Evolutionary conservation across 2,113 vertebrate genomes (phyloP).

Genomic region (Philantomba maxwellii): DNA sequence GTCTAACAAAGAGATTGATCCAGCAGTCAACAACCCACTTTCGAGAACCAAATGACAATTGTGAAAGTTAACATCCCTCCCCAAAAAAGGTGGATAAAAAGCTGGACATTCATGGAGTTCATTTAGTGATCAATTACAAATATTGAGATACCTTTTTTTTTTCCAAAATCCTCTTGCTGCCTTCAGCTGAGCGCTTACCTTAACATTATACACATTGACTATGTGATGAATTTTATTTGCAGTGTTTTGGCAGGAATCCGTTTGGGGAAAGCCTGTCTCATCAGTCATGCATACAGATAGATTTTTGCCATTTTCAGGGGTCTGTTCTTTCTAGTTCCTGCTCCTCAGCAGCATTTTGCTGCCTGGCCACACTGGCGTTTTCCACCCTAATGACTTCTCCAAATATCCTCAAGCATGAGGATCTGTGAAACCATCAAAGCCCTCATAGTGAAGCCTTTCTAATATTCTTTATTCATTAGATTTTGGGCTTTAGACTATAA

Average conservation of each 20-base stretch:
- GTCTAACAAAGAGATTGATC: background rate
- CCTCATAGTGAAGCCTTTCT: background rate
- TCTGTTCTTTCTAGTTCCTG: background rate
- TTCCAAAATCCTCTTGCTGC: background rate
- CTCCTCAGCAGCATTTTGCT: background rate
- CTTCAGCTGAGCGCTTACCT: background rate
- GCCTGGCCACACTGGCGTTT: background rate
- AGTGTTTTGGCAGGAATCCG: background rate
- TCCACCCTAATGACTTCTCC: background rate
- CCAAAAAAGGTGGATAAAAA: background rate
- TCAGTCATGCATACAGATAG: background rate
- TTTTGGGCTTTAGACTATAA: background rate
- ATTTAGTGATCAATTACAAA: background rate
- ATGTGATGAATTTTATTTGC: constrained; percentile 19
- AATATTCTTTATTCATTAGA: background rate
- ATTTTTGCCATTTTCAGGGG: background rate
- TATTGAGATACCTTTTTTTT: background rate
- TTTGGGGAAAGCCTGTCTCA: background rate
- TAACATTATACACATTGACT: background rate
- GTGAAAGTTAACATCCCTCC: background rate
- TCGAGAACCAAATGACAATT: background rate
- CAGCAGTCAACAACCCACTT: background rate
- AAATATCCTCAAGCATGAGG: background rate
- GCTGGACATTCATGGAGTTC: background rate
- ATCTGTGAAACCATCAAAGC: background rate